Evolutionary conservation across 1,140 invertebrate species (phyloP).

Genomic region (Pachyrhynchus sulphureomaculatus): DNA sequence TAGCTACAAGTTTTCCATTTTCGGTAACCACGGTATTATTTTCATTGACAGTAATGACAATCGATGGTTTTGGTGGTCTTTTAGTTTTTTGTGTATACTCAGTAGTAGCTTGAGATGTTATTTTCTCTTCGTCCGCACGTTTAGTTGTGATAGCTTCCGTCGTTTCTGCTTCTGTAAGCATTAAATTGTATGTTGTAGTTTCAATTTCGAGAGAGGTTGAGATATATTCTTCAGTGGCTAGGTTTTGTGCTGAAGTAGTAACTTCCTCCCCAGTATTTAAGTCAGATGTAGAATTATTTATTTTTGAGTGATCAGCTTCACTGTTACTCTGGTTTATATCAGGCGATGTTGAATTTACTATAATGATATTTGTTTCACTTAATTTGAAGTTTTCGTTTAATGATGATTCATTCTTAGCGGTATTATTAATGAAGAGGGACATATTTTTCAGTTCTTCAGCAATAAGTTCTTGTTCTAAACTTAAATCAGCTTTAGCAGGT

Average conservation of each 20-base stretch:
- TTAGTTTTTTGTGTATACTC: background rate
- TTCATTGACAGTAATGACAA: conserved; percentile 33
- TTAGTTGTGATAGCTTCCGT: background rate
- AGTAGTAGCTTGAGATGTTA: background rate
- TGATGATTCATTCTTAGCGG: background rate
- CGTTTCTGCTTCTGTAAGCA: background rate
- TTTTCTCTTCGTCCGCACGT: background rate
- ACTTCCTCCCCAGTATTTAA: background rate
- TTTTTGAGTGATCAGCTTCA: background rate
- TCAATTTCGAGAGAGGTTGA: background rate
- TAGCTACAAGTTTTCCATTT: conserved; percentile 13
- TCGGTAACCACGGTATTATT: conserved; percentile 18
- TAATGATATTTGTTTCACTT: background rate
- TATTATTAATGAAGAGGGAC: background rate
- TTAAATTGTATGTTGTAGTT: background rate
- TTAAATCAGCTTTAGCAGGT: conserved; percentile 38
- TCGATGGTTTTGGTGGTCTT: conserved; percentile 22
- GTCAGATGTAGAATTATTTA: background rate
- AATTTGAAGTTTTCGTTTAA: background rate
- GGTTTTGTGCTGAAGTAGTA: background rate
- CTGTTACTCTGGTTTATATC: background rate
- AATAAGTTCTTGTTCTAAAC: conserved; percentile 31
- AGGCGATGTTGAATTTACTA: background rate
- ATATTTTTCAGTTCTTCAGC: conserved; percentile 29
- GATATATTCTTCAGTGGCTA: background rate